A percentile compares a stretch with the other conserved stretches of the same genome.
phyloP scores from a whole-genome alignment of 2,888 invertebrate species.

The Tenthredo amoena region DNA sequence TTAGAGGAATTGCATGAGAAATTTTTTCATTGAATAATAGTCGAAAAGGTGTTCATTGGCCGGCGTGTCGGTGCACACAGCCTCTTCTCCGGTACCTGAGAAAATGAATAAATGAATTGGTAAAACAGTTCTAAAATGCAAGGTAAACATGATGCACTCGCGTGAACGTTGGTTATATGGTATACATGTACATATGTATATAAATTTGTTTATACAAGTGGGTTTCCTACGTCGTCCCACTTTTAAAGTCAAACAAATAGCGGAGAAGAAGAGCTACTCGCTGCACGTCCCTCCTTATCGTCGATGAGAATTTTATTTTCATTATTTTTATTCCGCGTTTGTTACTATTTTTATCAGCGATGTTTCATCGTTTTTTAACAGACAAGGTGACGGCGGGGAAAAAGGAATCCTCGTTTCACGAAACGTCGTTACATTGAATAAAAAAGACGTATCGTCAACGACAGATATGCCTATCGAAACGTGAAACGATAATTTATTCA shows the following conservation, averaged over 20 bases:
- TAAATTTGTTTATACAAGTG: slow-evolving; percentile 42
- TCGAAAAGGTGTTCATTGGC: background rate
- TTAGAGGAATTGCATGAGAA: background rate
- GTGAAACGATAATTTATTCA: no score
- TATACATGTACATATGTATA: background rate
- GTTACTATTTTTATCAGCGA: background rate
- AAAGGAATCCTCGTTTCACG: no score
- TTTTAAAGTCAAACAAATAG: slow-evolving; percentile 51
- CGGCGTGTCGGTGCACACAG: background rate
- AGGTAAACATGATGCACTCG: background rate
- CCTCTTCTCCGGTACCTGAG: background rate
- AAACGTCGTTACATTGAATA: no score
- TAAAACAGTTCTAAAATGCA: slow-evolving; percentile 49
- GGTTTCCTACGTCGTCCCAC: slow-evolving; percentile 47
- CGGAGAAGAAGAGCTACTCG: background rate
- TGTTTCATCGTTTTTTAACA: background rate
- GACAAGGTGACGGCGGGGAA: no score
- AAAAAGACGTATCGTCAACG: no score
- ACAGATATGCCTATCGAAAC: no score
- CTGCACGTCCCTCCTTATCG: background rate
- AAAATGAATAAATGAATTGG: slow-evolving; percentile 23
- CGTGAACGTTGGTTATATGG: background rate
- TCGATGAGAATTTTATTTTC: background rate
- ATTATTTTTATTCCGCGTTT: background rate
- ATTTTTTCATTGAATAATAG: background rate